Percentiles rank a stretch among this genome's conserved stretches.
Conservation (phyloP, 2,888 invertebrate genomes). For the Torymus aiolomorphi region DNA sequence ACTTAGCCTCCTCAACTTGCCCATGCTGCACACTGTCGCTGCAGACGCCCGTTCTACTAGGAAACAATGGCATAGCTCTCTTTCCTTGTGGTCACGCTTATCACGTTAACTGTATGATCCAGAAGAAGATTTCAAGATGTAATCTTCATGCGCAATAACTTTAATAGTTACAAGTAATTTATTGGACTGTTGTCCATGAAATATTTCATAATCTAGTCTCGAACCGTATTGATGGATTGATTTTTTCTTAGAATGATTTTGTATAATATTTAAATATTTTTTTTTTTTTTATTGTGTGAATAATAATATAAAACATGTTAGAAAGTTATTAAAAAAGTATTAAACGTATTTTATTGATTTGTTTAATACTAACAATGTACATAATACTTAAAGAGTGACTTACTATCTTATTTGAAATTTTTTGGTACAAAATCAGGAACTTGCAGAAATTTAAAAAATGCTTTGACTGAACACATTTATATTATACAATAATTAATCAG, state of each 20-base stretch:
- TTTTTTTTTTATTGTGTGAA: conserved; percentile 36
- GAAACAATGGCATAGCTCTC: conserved; percentile 80
- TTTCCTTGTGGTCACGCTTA: conserved; percentile 81
- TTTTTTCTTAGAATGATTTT: conserved; percentile 27
- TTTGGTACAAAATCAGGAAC: conserved; percentile 39
- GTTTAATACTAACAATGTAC: conserved; percentile 48
- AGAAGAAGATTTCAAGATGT: conserved; percentile 77
- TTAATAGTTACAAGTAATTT: conserved; percentile 13
- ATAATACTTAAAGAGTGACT: conserved; percentile 37
- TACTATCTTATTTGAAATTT: conserved; percentile 29
- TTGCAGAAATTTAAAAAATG: conserved; percentile 27
- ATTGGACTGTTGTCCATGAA: conserved; percentile 17
- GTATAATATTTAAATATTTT: conserved; percentile 24
- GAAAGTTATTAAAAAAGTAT: conserved; percentile 49
- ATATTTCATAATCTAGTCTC: conserved; percentile 49
- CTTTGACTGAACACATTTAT: conserved; percentile 33
- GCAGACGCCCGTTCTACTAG: conserved; percentile 79
- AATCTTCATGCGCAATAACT: conserved; percentile 69
- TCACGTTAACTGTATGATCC: conserved; percentile 80
- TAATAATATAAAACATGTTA: conserved; percentile 38
- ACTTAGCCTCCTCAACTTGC: conserved; percentile 72
- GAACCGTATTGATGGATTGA: conserved; percentile 21
- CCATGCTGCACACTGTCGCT: conserved; percentile 80
- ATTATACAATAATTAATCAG: conserved; percentile 47
- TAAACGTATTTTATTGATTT: conserved; percentile 48